Evolutionary conservation across 2,113 vertebrate species (phyloP), one percentile per base, ranked within the genome.

Genomic region (Hemibagrus wyckioides): DNA sequence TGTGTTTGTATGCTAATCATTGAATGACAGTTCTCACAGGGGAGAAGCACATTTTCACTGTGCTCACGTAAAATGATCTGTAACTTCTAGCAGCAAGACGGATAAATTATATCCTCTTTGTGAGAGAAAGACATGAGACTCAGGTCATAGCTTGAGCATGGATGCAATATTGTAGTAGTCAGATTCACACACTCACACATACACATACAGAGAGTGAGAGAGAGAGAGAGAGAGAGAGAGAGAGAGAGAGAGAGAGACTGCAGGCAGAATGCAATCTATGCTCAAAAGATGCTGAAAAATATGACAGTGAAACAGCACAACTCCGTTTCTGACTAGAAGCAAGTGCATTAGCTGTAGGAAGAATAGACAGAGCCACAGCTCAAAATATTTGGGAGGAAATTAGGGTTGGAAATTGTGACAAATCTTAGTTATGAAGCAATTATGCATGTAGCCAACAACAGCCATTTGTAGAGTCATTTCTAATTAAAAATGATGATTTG

Each of bases 1-100:
- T 50, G 85, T 82, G 69, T 85, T 85, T 85, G 44, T 41, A 77
- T 86, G 85, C 81, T 86, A 86, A 76, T 83, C 9, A 39, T 28
- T 54, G 56, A 82, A 61, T 80, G 85, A 56, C 48, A 44, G 48
- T 39, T 65, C 75, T 84, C 81, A 61, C 30, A 25, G 30, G 71
- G 73, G 71, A 65, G 76, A 83, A 80, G 15, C 56, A 5, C 87
- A 44, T 44, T 54, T 54, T 69, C n/a, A 61, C 36, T 84, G 57
- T 39, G 52, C 41, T 75, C 63, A 77, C 48, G 48, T 83, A 57
- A 75, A 85, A 41, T 77, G 73, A 77, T 76, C 39, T 2, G 21
- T 63, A 67, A 50, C 61, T 33, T 80, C 52, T 5, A 23, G 50
- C 52, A 56, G 30, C 30, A 80, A 80, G n/a, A 36, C 52, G 6